phyloP scores from a whole-genome alignment of 1,140 invertebrate species.

The Heliconius congener region DNA sequence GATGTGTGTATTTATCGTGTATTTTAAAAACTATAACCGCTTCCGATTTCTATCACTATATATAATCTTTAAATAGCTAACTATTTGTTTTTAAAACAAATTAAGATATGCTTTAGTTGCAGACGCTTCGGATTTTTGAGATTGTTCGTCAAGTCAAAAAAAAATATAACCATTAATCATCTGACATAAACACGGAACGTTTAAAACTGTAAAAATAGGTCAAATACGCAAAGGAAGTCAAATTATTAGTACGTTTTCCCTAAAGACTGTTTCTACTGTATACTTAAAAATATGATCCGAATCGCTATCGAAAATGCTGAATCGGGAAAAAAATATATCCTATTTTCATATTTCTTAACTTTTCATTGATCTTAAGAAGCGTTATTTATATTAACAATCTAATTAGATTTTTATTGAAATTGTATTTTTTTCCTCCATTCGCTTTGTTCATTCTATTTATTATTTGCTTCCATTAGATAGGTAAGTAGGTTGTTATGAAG shows the following conservation, averaged over 20 bases:
- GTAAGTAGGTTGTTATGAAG: too few relatives aligned
- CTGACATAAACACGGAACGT: background rate
- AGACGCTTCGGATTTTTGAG: too few relatives aligned
- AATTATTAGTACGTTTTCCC: conserved; percentile 29
- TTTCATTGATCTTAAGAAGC: background rate
- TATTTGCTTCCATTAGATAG: too few relatives aligned
- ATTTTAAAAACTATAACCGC: too few relatives aligned
- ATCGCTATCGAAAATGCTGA: conserved; percentile 23
- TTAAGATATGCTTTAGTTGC: background rate
- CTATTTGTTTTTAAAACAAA: background rate
- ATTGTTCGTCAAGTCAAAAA: background rate
- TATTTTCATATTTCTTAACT: conserved; percentile 16
- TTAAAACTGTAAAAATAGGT: conserved; percentile 21
- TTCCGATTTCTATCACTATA: too few relatives aligned
- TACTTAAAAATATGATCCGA: conserved; percentile 31
- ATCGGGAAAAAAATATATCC: conserved; percentile 23
- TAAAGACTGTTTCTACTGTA: conserved; percentile 28
- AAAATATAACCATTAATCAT: background rate
- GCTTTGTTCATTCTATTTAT: too few relatives aligned
- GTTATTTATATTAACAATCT: background rate
- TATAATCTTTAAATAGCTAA: background rate
- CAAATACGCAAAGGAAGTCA: conserved; percentile 16
- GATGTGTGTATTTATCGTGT: too few relatives aligned
- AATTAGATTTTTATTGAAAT: background rate
- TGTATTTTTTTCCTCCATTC: too few relatives aligned